A percentile compares a stretch with the other conserved stretches of the same genome.
Evolutionary conservation across 1,140 invertebrate genomes (phyloP).

Genomic region (Oreohelix idahoensis): DNA sequence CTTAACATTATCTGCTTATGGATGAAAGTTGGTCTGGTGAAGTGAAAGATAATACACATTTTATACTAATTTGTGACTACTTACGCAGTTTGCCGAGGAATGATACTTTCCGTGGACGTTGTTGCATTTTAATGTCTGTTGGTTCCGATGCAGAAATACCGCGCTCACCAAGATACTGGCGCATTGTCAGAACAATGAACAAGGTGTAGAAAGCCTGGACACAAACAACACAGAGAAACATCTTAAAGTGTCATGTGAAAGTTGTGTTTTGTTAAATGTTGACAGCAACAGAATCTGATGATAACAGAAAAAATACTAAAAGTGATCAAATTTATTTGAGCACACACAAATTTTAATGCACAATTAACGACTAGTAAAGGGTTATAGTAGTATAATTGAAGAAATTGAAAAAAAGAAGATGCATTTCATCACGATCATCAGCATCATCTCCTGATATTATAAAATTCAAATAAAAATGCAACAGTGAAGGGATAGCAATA

Average conservation of each 20-base stretch:
- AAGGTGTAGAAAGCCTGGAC: neutral
- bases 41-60: neutral
- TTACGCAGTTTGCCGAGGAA: neutral
- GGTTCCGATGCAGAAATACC: neutral
- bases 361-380: too few species aligned
- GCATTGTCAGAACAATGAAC: slow-evolving; percentile 9
- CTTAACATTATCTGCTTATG: neutral
- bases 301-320: too few species aligned
- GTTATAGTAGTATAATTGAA: too few species aligned
- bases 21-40: neutral
- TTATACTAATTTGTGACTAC: neutral
- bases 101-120: neutral
- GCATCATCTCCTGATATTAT: too few species aligned
- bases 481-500: too few species aligned
- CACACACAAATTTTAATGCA: too few species aligned
- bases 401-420: too few species aligned
- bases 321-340: too few species aligned
- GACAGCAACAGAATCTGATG: too few species aligned
- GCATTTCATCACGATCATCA: too few species aligned
- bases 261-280: too few species aligned
- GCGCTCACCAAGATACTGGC: neutral
- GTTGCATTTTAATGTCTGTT: neutral
- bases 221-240: neutral
- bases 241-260: neutral
- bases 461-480: too few species aligned